Base-by-base conservation (phyloP, 2,888 invertebrate genomes). In the Cylindroiulus punctatus region DNA sequence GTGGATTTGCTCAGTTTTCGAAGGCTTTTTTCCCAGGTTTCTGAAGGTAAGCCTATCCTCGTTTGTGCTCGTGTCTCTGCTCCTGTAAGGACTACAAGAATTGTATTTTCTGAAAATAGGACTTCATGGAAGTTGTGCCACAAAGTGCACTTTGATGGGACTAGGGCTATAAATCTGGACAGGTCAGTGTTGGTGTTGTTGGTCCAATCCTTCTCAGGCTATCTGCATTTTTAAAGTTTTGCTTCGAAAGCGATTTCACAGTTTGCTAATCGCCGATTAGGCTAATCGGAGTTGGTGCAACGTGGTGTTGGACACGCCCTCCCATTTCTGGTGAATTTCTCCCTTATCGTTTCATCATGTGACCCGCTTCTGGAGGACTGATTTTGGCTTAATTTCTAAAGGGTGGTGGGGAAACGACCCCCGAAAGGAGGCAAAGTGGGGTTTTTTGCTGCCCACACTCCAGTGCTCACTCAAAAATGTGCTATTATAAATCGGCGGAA, bases 311-410 rank as follows among this genome's bases (percentile, higher is more conserved):
- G 36, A 36, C 36, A 2, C 65, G 26, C 65, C 65, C 65, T 65
- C n/a, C 22, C 22, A 65, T 5, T 57, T 57, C n/a, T n/a, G n/a
- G n/a, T n/a, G n/a, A 36, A 7, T 26, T 65, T 65, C 22, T 44
- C 1, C 44, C 44, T 65, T 65, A 65, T 65, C 65, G 22, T 65
- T 65, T 65, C 22, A 65, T 65, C 65, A 65, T 65, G 65, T 65
- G 65, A 65, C 65, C 65, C 65, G 65, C 65, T 65, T 65, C 65
- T 65, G 65, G 65, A 26, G 65, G 65, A 65, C 65, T 65, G 65
- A 65, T 65, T 65, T 65, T 10, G 22, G 8, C 3, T 36, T 2
- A 36, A 65, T n/a, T n/a, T 65, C n/a, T 26, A 65, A 65, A 26
- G 22, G 22, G 65, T 65, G 65, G 22, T 65, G 22, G 65, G 65